Evolutionary conservation across 2,113 vertebrate genomes (phyloP), one percentile per base, ranked within the genome.

Genomic region (Zonotrichia leucophrys): DNA sequence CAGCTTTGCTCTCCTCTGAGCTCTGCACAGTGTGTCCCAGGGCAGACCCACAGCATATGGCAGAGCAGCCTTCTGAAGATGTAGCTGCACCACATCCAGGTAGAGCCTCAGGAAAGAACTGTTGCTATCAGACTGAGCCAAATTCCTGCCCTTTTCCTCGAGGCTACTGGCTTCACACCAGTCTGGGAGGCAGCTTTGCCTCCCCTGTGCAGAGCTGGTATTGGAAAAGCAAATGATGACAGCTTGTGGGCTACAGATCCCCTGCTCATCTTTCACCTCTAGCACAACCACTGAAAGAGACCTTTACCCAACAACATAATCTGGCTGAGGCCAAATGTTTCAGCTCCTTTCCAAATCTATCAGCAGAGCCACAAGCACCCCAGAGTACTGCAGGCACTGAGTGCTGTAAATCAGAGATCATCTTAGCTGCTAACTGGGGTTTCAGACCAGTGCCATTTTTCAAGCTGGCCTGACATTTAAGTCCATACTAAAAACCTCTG

Each of bases 81-180:
- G 81, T 35, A 78, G 90, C 69, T 96, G 92, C 84, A 94, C 44
- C 90, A 75, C 62, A 94, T 87, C 92, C 94, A 95, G 92, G 94
- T 87, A 94, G 66, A 96, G 56, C 84, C 87, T 60, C 74, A n/a
- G 90, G 95, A 91, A 89, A 84, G 60, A 75, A 78, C 24, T 68
- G 64, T 59, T 87, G 66, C 81, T 78, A 20, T 68, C 58, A n/a
- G 19, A 76, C 44, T 37, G 67, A 75, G 87, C 87, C 94, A 93
- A 95, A 90, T 79, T 41, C 74, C 44, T 93, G 87, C 58, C 90
- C 90, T 79, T 87, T 93, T 91, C 37, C 62, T 93, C 17, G 33
- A 79, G 79, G 87, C 81, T 87, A 89, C 66, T 47, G 73, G 53
- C 62, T 92, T 63, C 47, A 50, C 58, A 79, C 52, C 31, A 19